Evolutionary conservation across 2,888 invertebrate genomes (phyloP), one percentile per base, ranked within the genome.

Genomic region (Sarcophaga carnaria): DNA sequence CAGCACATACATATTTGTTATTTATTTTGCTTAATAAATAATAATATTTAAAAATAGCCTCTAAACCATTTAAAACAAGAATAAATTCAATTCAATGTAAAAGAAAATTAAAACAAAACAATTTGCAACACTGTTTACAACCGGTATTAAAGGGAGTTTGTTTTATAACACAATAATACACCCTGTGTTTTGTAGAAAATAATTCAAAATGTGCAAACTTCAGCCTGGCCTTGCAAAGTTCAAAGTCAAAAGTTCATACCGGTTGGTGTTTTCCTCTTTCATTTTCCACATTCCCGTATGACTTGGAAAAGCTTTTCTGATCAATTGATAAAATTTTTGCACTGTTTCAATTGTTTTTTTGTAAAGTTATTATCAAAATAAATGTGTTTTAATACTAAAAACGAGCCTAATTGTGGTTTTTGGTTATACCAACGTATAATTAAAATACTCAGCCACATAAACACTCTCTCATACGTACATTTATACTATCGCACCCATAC

Each of bases 191-290:
- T 8, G 2, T 10, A 37, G 37, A 37, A 37, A 37, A 37, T 37
- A 66, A 77, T 45, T 77, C 64, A 77, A 66, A 59, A 60, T 14
- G 0, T 59, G 59, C 64, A 12, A 76, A 67, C 54, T 76, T 70
- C 8, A 49, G 11, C 67, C 10, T 70, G 17, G 66, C 12, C 25
- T 22, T 76, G 54, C 17, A 12, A 54, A 54, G 17, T 54, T 71
- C 70, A 78, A 67, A 72, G 78, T 72, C 49, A 78, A 78, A 74
- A 83, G 78, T 78, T 83, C 64, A 74, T 22, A 10, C 54, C 54
- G 14, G 54, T 54, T 54, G 14, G 54, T 54, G 37, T 37, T 37
- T 37, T 8, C 37, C 37, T 10, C 49, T 66, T 71, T 47, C 49
- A 27, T 27, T 45, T 10, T 25, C 37, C 10, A 64, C 14, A 77